These are phyloP conservation scores for Berghia stephanieae DNA, from an alignment of 1,140 invertebrate genomes.

Conservation along the genomic window DNA sequence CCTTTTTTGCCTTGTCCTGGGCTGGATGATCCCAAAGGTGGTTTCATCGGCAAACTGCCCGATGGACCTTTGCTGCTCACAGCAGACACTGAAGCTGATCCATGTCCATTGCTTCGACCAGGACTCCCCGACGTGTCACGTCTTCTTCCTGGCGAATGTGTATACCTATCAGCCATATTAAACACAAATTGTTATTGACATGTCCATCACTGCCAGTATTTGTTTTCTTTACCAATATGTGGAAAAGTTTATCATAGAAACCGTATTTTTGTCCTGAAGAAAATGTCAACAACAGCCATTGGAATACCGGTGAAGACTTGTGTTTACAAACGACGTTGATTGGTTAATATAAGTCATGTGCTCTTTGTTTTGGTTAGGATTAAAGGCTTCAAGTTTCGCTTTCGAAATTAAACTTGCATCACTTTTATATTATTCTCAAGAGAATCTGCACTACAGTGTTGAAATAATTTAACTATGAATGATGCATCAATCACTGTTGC, in stretches of 20 bases:
- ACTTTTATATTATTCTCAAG: background rate
- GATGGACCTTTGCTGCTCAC: background rate
- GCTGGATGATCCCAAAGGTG: background rate
- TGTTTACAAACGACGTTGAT: slow-evolving; percentile 18
- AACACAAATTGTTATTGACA: background rate
- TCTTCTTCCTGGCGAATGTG: background rate
- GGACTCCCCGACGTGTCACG: background rate
- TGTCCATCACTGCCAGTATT: background rate
- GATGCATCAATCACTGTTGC: background rate
- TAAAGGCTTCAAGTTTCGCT: background rate
- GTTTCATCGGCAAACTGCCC: background rate
- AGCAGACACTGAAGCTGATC: background rate
- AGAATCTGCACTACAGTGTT: background rate
- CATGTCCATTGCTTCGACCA: background rate
- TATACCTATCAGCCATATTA: slow-evolving; percentile 3
- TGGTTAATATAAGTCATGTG: background rate
- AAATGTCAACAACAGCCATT: background rate
- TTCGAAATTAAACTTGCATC: background rate
- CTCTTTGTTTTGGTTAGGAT: no score
- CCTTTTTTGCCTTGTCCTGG: slow-evolving; percentile 31
- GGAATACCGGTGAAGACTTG: background rate
- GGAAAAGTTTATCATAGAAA: background rate
- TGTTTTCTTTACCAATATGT: background rate
- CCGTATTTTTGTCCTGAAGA: background rate
- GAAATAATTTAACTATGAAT: background rate